Evolutionary conservation across 2,888 invertebrate genomes (phyloP).

Genomic region (Drosophila sordidula): DNA sequence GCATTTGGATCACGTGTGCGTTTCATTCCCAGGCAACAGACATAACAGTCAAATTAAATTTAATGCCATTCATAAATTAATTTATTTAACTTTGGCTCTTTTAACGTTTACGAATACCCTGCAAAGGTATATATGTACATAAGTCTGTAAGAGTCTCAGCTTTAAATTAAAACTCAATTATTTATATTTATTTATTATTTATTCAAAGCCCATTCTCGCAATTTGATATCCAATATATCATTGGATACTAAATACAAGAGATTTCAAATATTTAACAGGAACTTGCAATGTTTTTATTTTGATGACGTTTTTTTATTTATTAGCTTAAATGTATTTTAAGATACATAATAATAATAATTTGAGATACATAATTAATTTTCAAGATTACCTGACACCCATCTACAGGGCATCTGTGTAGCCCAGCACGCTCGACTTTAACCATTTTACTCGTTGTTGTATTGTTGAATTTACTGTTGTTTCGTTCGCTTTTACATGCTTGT

Average conservation of each 20-base stretch:
- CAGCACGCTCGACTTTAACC: not conserved
- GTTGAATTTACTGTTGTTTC: slow-evolving; percentile 12
- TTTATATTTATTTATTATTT: no score
- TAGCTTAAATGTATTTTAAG: no score
- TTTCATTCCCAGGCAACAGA: slow-evolving; percentile 56
- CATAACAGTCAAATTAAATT: slow-evolving; percentile 77
- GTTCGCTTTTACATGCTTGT: slow-evolving; percentile 9
- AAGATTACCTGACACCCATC: not conserved
- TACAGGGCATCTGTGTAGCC: slow-evolving; percentile 1
- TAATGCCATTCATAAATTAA: slow-evolving; percentile 71
- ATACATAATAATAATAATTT: no score
- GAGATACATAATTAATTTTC: no score
- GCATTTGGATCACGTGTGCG: slow-evolving; percentile 73
- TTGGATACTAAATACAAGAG: not conserved
- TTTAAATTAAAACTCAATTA: no score
- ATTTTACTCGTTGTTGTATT: slow-evolving; percentile 1
- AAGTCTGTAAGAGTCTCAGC: no score
- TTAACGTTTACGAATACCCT: slow-evolving; percentile 20
- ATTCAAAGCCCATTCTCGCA: no score
- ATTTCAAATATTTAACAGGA: not conserved
- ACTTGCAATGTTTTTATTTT: no score
- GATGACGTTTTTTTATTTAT: no score
- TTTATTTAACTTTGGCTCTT: slow-evolving; percentile 33
- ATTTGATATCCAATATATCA: not conserved
- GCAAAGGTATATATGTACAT: not conserved